Evolutionary conservation across 2,113 vertebrate species (phyloP).

Genomic region (Limnothrissa miodon): DNA sequence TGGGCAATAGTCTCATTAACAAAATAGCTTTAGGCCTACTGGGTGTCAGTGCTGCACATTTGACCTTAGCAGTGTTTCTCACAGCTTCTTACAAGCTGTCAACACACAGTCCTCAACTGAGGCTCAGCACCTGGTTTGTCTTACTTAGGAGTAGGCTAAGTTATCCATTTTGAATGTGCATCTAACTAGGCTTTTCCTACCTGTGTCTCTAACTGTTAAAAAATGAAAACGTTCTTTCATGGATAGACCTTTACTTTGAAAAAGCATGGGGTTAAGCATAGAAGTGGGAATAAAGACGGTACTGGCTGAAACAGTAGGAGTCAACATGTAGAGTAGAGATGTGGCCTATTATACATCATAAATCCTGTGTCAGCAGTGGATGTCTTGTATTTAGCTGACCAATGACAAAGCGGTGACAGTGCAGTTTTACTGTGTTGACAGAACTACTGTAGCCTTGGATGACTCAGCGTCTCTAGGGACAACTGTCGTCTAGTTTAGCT

Average conservation of each 20-base stretch:
- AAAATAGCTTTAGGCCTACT: background rate
- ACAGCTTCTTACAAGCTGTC: background rate
- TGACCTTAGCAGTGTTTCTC: background rate
- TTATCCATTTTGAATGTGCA: background rate
- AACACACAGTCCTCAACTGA: background rate
- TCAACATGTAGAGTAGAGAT: background rate
- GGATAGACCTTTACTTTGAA: too few relatives aligned
- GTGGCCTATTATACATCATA: background rate
- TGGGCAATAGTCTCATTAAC: slow-evolving; percentile 5
- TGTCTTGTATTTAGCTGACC: slow-evolving; percentile 2
- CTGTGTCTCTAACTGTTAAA: background rate
- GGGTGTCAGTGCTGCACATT: background rate
- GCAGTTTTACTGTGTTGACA: slow-evolving; percentile 19
- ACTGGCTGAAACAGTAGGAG: background rate
- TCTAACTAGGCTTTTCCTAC: background rate
- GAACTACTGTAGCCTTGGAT: background rate
- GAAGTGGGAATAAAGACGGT: too few relatives aligned
- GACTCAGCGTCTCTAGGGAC: slow-evolving; percentile 2
- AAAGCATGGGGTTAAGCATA: too few relatives aligned
- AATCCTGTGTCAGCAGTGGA: background rate
- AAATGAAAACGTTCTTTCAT: too few relatives aligned
- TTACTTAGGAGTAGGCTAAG: background rate
- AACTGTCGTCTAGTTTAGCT: background rate
- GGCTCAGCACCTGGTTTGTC: background rate
- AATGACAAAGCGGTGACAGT: slow-evolving; percentile 8